These are phyloP conservation scores for Heliconius sara DNA, from an alignment of 2,888 invertebrate species.

Conservation along the genomic window DNA sequence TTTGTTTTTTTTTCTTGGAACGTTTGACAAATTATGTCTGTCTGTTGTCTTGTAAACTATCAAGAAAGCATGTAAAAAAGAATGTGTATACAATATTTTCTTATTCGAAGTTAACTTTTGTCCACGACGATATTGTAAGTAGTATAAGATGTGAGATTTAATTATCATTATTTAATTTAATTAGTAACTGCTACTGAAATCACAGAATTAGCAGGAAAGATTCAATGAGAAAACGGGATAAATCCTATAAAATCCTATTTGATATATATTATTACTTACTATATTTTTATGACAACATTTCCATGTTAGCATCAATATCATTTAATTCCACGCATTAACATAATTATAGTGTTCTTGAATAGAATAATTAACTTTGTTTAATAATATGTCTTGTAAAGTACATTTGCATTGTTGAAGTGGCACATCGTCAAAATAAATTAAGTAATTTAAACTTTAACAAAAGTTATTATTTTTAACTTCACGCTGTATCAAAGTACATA, in stretches of 20 bases:
- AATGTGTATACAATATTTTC: background rate
- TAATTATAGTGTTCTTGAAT: constrained; percentile 1
- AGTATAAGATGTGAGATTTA: too few species aligned
- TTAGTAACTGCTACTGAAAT: too few species aligned
- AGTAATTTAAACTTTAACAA: too few species aligned
- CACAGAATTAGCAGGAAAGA: too few species aligned
- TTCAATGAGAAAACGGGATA: too few species aligned
- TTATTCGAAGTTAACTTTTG: background rate
- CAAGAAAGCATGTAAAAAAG: background rate
- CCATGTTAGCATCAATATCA: background rate
- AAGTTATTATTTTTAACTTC: too few species aligned
- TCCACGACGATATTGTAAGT: background rate
- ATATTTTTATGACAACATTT: background rate
- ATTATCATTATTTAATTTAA: too few species aligned
- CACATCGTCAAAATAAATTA: too few species aligned
- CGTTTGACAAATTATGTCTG: background rate
- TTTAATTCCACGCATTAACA: background rate
- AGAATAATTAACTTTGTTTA: background rate
- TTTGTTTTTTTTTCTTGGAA: background rate
- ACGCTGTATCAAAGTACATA: too few species aligned
- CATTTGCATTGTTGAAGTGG: too few species aligned
- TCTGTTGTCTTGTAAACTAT: background rate
- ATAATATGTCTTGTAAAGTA: background rate
- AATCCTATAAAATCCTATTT: too few species aligned
- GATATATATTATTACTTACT: background rate